These are phyloP conservation scores for rat (Rattus norvegicus) DNA, from an alignment of 2,113 vertebrate genomes.

Conservation along the genomic window DNA sequence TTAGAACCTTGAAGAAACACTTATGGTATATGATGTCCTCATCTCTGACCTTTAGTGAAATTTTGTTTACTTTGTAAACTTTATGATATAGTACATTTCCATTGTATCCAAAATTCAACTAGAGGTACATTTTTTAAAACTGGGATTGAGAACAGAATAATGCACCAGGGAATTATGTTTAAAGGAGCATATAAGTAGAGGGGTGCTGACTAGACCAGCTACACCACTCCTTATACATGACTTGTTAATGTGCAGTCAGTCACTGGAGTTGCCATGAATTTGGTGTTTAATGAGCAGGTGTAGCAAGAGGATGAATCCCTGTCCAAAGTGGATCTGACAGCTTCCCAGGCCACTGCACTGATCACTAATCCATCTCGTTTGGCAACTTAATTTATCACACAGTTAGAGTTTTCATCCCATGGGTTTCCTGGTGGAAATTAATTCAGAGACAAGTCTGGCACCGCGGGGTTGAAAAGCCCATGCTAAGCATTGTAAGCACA, in stretches of 20 bases:
- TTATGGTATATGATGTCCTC: slow-evolving; percentile 31
- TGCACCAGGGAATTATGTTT: slow-evolving; percentile 80
- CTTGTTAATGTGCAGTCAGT: slow-evolving; percentile 88
- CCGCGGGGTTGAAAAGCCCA: slow-evolving; percentile 73
- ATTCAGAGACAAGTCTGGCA: slow-evolving; percentile 81
- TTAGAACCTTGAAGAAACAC: slow-evolving; percentile 52
- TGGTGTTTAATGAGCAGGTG: slow-evolving; percentile 89
- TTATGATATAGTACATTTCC: slow-evolving; percentile 72
- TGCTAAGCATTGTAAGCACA: slow-evolving; percentile 77
- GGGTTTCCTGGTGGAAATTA: slow-evolving; percentile 83
- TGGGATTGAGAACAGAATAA: slow-evolving; percentile 81
- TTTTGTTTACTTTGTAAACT: slow-evolving; percentile 78
- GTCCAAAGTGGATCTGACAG: slow-evolving; percentile 86
- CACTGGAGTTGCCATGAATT: slow-evolving; percentile 85
- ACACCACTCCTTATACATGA: slow-evolving; percentile 78
- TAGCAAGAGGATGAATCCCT: slow-evolving; percentile 88
- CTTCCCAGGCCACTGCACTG: slow-evolving; percentile 86
- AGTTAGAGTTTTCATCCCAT: slow-evolving; percentile 83
- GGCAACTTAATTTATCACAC: slow-evolving; percentile 88
- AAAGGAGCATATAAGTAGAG: slow-evolving; percentile 79
- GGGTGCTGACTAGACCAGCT: slow-evolving; percentile 80
- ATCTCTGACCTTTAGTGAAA: slow-evolving; percentile 76
- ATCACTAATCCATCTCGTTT: slow-evolving; percentile 90
- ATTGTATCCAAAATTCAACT: slow-evolving; percentile 79
- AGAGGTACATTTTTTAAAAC: slow-evolving; percentile 66